Conservation (phyloP, 2,888 invertebrate species). For the Ectemnius lituratus region DNA sequence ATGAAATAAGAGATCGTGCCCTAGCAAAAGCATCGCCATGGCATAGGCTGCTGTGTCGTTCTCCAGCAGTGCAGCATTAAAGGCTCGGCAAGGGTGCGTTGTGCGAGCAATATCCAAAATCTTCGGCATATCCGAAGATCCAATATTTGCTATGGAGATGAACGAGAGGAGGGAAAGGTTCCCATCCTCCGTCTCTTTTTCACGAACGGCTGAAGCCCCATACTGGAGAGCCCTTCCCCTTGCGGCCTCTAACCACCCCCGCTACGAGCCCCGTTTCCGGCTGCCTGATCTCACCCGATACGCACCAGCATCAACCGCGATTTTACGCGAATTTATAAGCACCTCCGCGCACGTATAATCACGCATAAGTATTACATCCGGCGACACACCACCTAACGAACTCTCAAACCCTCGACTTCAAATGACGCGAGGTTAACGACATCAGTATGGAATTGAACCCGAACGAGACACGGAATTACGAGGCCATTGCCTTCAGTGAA, state of each 20-base stretch:
- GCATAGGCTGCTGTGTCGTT: constrained; percentile 14
- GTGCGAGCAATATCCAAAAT: constrained; percentile 72
- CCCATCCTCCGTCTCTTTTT: constrained; percentile 21
- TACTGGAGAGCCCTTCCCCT: background rate
- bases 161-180: constrained; percentile 45
- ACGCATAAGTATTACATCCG: constrained; percentile 2
- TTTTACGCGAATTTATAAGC: constrained; percentile 24
- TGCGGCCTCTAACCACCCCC: constrained; percentile 4
- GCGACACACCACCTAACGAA: constrained; percentile 5
- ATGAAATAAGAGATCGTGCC: constrained; percentile 50
- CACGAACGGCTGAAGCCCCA: background rate
- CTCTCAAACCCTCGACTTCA: constrained; percentile 6
- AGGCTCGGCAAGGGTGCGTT: constrained; percentile 64
- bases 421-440: background rate
- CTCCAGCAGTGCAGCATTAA: constrained; percentile 51
- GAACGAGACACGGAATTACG: background rate
- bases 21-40: constrained; percentile 18
- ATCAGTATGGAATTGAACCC: constrained; percentile 2
- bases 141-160: constrained; percentile 74
- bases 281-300: constrained; percentile 19
- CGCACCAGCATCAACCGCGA: constrained; percentile 9
- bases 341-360: constrained; percentile 17
- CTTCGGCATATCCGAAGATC: constrained; percentile 69
- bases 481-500: background rate
- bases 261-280: background rate